phyloP scores from a whole-genome alignment of 2,113 vertebrate species.

The Urocolius indicus region DNA sequence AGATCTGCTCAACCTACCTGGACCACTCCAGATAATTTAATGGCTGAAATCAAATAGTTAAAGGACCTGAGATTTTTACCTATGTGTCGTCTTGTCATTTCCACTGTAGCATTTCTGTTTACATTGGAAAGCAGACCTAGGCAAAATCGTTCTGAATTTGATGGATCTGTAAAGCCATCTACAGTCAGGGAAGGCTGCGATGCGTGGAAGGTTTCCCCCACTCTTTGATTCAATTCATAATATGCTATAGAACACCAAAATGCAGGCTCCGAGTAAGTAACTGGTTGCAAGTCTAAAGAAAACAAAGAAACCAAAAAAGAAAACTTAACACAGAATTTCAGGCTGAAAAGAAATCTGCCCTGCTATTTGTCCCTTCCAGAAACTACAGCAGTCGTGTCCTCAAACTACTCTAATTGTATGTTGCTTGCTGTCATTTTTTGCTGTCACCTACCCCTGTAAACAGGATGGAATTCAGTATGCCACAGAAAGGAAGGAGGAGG shows the following conservation, averaged over 20 bases:
- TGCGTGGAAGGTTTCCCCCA: slow-evolving; percentile 97
- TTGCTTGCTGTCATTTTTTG: not conserved
- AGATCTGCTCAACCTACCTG: not conserved
- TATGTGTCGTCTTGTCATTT: slow-evolving; percentile 99
- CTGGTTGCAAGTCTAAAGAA: slow-evolving; percentile 91
- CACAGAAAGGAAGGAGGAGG: not conserved
- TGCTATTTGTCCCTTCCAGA: not conserved
- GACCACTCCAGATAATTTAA: not conserved
- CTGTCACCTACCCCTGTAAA: not conserved
- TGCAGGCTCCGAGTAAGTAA: slow-evolving; percentile 96
- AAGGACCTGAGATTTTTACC: slow-evolving; percentile 77
- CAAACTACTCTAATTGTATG: not conserved
- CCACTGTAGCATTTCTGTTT: slow-evolving; percentile 96
- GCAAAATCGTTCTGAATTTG: slow-evolving; percentile 97
- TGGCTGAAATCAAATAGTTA: not conserved
- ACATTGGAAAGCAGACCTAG: slow-evolving; percentile 96
- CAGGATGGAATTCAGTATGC: slow-evolving; percentile 6
- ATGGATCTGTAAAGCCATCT: slow-evolving; percentile 97
- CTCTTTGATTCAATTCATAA: slow-evolving; percentile 97
- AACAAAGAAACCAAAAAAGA: not conserved
- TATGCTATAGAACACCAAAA: slow-evolving; percentile 99
- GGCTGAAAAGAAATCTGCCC: not conserved
- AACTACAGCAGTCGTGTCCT: not conserved
- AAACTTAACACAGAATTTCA: not conserved
- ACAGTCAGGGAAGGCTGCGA: slow-evolving; percentile 97